Base-by-base conservation (phyloP, 2,888 invertebrate species). In the Leucophenga maculata region DNA sequence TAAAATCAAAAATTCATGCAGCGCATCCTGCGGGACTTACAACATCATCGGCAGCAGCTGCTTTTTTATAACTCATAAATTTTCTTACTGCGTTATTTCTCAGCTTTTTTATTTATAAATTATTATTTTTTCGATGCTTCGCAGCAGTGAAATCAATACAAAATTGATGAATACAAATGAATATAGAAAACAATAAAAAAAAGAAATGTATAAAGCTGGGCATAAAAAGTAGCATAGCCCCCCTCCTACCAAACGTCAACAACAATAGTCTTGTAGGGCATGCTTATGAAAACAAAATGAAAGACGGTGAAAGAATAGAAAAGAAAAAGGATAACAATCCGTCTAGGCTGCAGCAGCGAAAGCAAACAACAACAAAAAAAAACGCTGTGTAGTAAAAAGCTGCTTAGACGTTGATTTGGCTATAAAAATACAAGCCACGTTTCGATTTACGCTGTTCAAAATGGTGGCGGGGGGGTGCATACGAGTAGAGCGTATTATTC, bases 121-220 rank as follows among this genome's bases (percentile, higher is more conserved):
- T 81, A 39, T 39, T 74, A 39, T 69, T 72, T 73, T 26, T 22
- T 57, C 22, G 20, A 18, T 39, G 60, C 60, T 39, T 6, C 52
- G 46, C 39, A 46, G 11, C 48, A 31, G 22, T 31, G 74, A 70
- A 80, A 83, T 78, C 83, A 82, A 80, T 79, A 82, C 78, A 74
- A 80, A 79, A 82, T 82, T 82, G 80, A 82, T 83, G 82, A 82
- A 82, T 83, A 82, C 82, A 83, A 78, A 82, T 82, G 83, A 80
- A 79, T 82, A 82, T 82, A 82, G 82, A 83, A 82, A 78, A 81
- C 77, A 83, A 83, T 83, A 83, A 82, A 83, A 83, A 39, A 75
- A 73, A 79, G 78, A 75, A 77, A 77, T 78, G 75, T 26, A 79
- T 77, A 76, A 78, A n/a, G n/a, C n/a, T n/a, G n/a, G n/a, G n/a